Evolutionary conservation across 2,797 vertebrate genomes (phyloP), one percentile per base, ranked within the genome.

Genomic region (Chiloscyllium punctatum): DNA sequence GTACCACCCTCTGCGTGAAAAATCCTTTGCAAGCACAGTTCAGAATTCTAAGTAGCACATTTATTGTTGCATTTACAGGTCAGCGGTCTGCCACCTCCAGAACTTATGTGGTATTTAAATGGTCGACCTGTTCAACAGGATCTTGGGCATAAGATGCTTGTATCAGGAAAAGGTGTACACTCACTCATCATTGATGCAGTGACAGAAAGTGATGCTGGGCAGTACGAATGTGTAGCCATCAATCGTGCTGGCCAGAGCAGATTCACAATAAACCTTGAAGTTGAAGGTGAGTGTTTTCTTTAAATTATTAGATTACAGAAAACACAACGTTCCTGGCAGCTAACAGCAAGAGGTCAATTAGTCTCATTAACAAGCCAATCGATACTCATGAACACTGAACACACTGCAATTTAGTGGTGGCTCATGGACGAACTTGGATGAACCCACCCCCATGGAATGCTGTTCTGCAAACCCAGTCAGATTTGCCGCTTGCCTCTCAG

Each of bases 151-250:
- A 99, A 99, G 97, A 99, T 99, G 99, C 97, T 99, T 96, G 98
- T 99, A 96, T 99, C 98, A 96, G 99, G 99, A 97, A 99, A 99
- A 95, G 98, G 98, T 88, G 97, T 99, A 97, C 98, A 99, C 96
- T 99, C 99, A 0, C 99, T 99, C 96, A 98, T 99, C 97, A 99
- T 99, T 87, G 99, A 99, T 97, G 98, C 99, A 7, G 98, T 99
- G 95, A 98, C 98, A 0, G 97, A 98, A 96, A 98, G 98, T 96
- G 99, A 99, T 42, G 98, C 98, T 30, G 99, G 99, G 13, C 97
- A 98, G 0, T 99, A 99, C 0, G 98, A 98, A 86, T 99, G 99
- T 42, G 97, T 99, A 95, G 99, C 99, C 96, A 98, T 96, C 96
- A 99, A 99, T 96, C 98, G 99, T 37, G 99, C 98, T 18, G 99